Evolutionary conservation across 2,888 invertebrate genomes (phyloP).

Genomic region (Platycheirus rosarum): DNA sequence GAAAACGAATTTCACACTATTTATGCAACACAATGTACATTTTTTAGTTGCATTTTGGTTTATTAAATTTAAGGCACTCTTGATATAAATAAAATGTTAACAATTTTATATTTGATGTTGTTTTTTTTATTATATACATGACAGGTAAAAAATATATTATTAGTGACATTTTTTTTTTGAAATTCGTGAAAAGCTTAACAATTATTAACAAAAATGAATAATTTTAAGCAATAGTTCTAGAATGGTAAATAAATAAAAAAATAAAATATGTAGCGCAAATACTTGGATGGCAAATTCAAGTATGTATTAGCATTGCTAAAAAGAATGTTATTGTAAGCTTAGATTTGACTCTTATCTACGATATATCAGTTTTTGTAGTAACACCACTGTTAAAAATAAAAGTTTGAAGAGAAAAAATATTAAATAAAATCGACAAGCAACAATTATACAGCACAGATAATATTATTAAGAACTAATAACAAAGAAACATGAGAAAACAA

Average conservation of each 20-base stretch:
- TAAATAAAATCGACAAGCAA: constrained; percentile 53
- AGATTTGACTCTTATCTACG: constrained; percentile 62
- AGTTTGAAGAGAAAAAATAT: constrained; percentile 42
- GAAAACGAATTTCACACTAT: constrained; percentile 44
- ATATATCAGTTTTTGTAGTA: constrained; percentile 45
- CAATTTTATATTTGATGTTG: constrained; percentile 16
- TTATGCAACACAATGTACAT: constrained; percentile 18
- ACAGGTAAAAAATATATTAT: constrained; percentile 39
- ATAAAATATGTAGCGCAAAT: constrained; percentile 40
- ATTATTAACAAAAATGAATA: constrained; percentile 62
- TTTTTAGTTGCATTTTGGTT: not conserved
- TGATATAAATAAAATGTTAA: constrained; percentile 5
- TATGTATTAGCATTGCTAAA: constrained; percentile 16
- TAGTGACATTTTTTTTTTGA: constrained; percentile 49
- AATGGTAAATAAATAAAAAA: constrained; percentile 55
- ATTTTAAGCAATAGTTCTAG: constrained; percentile 46
- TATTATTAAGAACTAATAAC: too few species aligned
- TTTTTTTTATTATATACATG: constrained; percentile 49
- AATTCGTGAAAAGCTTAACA: constrained; percentile 35
- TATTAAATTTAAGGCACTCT: not conserved
- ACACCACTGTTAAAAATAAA: constrained; percentile 66
- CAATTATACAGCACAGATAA: constrained; percentile 55
- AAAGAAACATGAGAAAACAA: not conserved
- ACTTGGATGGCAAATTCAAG: constrained; percentile 43
- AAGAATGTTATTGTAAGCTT: constrained; percentile 50